These are phyloP conservation scores for Pterois miles DNA, from an alignment of 2,797 vertebrate species.

Conservation along the genomic window DNA sequence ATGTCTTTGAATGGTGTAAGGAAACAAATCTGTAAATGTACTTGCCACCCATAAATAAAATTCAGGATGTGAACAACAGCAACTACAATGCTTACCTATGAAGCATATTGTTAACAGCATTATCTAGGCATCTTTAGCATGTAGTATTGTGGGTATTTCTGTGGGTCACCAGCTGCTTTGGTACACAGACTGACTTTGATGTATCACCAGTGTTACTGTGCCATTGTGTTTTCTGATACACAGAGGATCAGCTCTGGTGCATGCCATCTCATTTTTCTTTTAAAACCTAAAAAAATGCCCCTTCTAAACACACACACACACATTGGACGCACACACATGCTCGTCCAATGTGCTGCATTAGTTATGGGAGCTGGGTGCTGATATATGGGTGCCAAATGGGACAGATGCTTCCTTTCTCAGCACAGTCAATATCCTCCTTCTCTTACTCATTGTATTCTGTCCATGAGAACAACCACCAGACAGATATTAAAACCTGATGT, in stretches of 20 bases:
- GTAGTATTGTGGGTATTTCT: slow-evolving; percentile 16
- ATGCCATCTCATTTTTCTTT: slow-evolving; percentile 42
- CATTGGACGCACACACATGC: neutral
- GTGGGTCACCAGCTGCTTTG: slow-evolving; percentile 42
- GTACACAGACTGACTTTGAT: slow-evolving; percentile 46
- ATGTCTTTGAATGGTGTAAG: neutral
- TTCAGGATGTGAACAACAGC: neutral
- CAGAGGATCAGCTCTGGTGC: slow-evolving; percentile 23
- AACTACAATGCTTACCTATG: neutral
- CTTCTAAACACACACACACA: neutral
- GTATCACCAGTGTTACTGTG: slow-evolving; percentile 45
- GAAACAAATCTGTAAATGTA: neutral
- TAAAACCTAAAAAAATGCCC: slow-evolving; percentile 1
- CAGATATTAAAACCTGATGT: slow-evolving; percentile 68
- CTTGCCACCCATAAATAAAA: neutral
- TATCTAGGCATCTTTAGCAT: neutral
- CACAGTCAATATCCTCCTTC: slow-evolving; percentile 56
- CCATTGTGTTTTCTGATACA: slow-evolving; percentile 51
- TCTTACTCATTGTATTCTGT: slow-evolving; percentile 30
- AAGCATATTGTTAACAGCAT: neutral
- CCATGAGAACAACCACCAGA: slow-evolving; percentile 47
- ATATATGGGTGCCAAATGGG: slow-evolving; percentile 41
- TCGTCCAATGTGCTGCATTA: slow-evolving; percentile 17
- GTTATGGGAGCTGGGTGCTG: slow-evolving; percentile 18
- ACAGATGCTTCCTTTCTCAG: slow-evolving; percentile 46